These are phyloP conservation scores for Cnemophilus loriae DNA, from an alignment of 2,113 vertebrate genomes.

Conservation along the genomic window DNA sequence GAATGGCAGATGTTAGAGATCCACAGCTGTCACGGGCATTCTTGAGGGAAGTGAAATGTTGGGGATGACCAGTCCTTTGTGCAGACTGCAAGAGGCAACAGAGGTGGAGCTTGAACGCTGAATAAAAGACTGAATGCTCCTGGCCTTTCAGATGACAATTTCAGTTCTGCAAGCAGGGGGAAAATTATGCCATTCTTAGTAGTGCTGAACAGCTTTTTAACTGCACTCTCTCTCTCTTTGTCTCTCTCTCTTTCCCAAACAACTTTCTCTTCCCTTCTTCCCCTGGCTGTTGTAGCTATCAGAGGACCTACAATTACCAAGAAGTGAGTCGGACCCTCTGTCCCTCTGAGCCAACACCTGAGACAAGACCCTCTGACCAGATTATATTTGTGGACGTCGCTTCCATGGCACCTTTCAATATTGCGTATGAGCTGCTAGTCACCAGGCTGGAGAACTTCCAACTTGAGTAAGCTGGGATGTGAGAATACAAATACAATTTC, in stretches of 20 bases:
- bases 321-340: slow-evolving; percentile 82
- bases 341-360: slow-evolving; percentile 70
- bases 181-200: background rate
- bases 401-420: slow-evolving; percentile 76
- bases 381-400: slow-evolving; percentile 74
- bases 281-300: slow-evolving; percentile 59
- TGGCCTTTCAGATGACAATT: background rate
- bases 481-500: background rate
- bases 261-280: background rate
- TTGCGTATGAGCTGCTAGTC: slow-evolving; percentile 70
- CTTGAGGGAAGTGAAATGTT: background rate
- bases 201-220: background rate
- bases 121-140: background rate
- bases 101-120: background rate
- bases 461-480: slow-evolving; percentile 69
- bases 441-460: slow-evolving; percentile 74
- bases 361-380: slow-evolving; percentile 65
- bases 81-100: background rate
- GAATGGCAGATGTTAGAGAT: background rate
- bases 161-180: background rate
- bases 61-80: background rate
- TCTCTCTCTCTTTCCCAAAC: background rate
- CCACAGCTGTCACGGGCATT: background rate
- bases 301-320: slow-evolving; percentile 78
- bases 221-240: fast-evolving